Evolutionary conservation across 2,888 invertebrate species (phyloP).

Genomic region (Drosophila koepferae): DNA sequence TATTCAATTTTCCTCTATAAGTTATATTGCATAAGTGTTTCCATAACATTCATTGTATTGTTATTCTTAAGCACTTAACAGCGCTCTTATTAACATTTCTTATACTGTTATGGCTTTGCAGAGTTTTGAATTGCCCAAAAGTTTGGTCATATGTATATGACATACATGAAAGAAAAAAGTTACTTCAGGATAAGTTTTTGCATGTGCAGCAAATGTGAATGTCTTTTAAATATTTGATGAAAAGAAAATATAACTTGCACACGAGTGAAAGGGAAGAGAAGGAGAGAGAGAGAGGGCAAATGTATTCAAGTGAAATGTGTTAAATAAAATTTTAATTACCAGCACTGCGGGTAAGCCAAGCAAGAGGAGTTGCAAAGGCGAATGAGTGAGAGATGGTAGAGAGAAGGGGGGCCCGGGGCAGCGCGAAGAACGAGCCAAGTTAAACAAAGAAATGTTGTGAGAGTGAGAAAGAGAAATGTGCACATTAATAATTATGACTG

Average conservation of each 20-base stretch:
- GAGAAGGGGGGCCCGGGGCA: neutral
- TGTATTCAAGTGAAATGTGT: slow-evolving; percentile 54
- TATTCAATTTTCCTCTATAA: neutral
- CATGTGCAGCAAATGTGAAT: slow-evolving; percentile 14
- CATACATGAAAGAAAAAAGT: neutral
- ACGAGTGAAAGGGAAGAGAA: neutral
- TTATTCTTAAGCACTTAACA: neutral
- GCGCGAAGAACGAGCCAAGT: neutral
- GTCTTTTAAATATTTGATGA: slow-evolving; percentile 8
- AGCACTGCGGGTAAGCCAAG: slow-evolving; percentile 11
- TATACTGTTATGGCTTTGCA: neutral
- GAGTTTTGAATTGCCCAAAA: neutral
- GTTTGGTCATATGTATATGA: neutral
- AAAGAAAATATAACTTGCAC: slow-evolving; percentile 10
- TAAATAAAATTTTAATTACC: slow-evolving; percentile 66
- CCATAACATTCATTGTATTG: neutral
- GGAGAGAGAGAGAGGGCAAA: neutral
- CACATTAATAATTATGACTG: slow-evolving; percentile 73
- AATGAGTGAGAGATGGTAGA: neutral
- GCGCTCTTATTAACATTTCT: neutral
- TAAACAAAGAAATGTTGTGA: slow-evolving; percentile 46
- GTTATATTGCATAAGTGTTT: neutral
- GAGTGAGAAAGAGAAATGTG: slow-evolving; percentile 63
- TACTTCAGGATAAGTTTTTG: slow-evolving; percentile 7
- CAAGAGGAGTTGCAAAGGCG: slow-evolving; percentile 1